These are phyloP conservation scores for Himalopsyche phryganea DNA, from an alignment of 1,140 invertebrate species.

Conservation along the genomic window DNA sequence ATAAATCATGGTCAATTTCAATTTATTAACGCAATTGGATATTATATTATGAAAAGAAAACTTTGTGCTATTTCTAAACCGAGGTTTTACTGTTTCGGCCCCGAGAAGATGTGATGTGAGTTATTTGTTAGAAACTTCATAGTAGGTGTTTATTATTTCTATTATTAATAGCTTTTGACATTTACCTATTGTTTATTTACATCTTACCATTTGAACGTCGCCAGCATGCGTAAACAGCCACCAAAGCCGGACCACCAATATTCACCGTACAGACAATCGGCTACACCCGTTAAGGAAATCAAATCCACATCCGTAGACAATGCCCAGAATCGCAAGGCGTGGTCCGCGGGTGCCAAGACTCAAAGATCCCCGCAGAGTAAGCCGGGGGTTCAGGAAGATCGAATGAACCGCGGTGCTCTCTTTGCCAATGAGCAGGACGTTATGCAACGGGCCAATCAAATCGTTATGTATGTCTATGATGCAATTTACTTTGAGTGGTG, in stretches of 20 bases:
- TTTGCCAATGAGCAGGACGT: slow-evolving; percentile 71
- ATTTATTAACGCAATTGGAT: no score
- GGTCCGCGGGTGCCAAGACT: slow-evolving; percentile 13
- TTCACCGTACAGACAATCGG: slow-evolving; percentile 13
- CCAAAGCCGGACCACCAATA: slow-evolving; percentile 27
- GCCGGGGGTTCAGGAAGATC: slow-evolving; percentile 42
- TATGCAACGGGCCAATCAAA: slow-evolving; percentile 77
- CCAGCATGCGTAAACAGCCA: slow-evolving; percentile 25
- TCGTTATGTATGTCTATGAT: slow-evolving; percentile 71
- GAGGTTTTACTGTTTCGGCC: no score
- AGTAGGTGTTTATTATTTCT: background rate
- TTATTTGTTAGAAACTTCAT: no score
- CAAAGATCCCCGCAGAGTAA: slow-evolving; percentile 28
- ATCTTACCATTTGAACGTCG: background rate
- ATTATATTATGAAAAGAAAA: no score
- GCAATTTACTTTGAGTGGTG: slow-evolving; percentile 9
- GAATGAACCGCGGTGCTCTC: slow-evolving; percentile 53
- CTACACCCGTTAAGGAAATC: slow-evolving; percentile 38
- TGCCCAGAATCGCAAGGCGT: slow-evolving; percentile 15
- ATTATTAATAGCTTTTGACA: slow-evolving; percentile 5
- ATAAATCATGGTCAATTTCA: no score
- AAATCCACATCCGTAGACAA: slow-evolving; percentile 36
- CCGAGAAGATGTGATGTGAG: no score
- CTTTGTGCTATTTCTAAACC: no score
- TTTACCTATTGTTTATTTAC: slow-evolving; percentile 6